These are phyloP conservation scores for Anguilla pacifica DNA, from an alignment of 2,797 vertebrate genomes.

Conservation along the genomic window DNA sequence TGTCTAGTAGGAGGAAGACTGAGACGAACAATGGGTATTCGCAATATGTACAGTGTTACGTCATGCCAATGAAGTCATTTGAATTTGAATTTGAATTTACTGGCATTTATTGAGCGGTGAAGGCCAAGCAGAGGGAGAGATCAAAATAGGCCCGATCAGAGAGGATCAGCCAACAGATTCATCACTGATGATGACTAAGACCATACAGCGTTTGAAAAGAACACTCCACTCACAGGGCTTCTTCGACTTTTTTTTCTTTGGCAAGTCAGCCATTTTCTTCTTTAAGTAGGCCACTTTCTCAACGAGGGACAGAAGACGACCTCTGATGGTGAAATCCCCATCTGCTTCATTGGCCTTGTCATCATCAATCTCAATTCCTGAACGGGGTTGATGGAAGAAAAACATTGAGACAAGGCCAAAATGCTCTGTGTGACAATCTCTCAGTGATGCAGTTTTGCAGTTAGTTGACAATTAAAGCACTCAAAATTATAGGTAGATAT, in stretches of 20 bases:
- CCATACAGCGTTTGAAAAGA: neutral
- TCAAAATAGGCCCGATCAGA: neutral
- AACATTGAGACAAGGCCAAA: neutral
- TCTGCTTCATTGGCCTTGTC: conserved; percentile 79
- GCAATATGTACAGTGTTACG: too few species aligned
- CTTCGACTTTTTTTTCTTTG: conserved; percentile 77
- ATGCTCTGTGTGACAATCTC: neutral
- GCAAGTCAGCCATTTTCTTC: conserved; percentile 82
- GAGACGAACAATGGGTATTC: neutral
- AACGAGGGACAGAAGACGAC: conserved; percentile 86
- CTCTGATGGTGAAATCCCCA: conserved; percentile 85
- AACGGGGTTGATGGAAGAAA: neutral
- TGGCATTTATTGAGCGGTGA: neutral
- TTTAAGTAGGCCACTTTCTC: conserved; percentile 90
- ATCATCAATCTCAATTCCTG: conserved; percentile 90
- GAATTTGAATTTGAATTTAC: too few species aligned
- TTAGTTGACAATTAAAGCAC: neutral
- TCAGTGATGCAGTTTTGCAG: neutral
- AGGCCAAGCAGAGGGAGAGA: neutral
- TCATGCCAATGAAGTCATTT: too few species aligned
- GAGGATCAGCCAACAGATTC: neutral
- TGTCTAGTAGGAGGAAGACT: neutral
- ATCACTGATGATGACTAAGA: neutral
- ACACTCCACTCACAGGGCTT: conserved; percentile 80
- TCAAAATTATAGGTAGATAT: neutral